Base-by-base conservation (phyloP, 2,797 vertebrate genomes). In the Pelobates cultripes region DNA sequence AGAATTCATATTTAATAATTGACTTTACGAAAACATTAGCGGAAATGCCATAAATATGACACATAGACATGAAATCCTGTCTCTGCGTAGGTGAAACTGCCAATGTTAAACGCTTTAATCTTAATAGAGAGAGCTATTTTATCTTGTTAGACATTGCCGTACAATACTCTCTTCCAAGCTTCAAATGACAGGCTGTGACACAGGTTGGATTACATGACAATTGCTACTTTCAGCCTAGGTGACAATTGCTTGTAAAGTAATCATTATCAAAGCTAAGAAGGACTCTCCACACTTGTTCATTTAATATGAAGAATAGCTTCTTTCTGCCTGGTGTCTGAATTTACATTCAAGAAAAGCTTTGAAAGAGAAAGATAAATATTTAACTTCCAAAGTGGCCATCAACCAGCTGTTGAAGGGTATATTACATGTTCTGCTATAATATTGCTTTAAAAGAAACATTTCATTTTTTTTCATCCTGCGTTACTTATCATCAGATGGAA, bases 11-110 rank as follows among this genome's bases (percentile, higher is more conserved):
- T 84, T 79, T 79, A 75, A 79, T 84, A 75, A 83, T 84, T 84
- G 82, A 79, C 82, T 84, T 84, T 79, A 84, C 45, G 82, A 84
- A 79, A 84, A 84, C 77, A 84, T 84, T 79, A 79, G 77, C 40
- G 43, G 57, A 64, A 71, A 84, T 75, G 77, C 72, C 77, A 84
- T 84, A 79, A 79, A 84, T 75, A 84, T 79, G 82, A 84, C 77
- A 83, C 71, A 63, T 57, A 75, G 81, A 83, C 77, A 75, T 78
- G 67, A 84, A 79, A 84, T 70, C 60, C 53, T 79, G 72, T 71
- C 73, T 3, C 67, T 71, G 82, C 72, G 82, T 84, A 84, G 82
- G 82, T 75, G 82, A 84, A 71, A 64, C 82, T 76, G 82, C 67
- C 82, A 66, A 75, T 79, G 82, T 84, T 75, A 84, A 84, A 79